Percentiles rank a stretch among this genome's conserved stretches.
Conservation (phyloP, 2,113 vertebrate species). For the Pelmatolapia mariae region DNA sequence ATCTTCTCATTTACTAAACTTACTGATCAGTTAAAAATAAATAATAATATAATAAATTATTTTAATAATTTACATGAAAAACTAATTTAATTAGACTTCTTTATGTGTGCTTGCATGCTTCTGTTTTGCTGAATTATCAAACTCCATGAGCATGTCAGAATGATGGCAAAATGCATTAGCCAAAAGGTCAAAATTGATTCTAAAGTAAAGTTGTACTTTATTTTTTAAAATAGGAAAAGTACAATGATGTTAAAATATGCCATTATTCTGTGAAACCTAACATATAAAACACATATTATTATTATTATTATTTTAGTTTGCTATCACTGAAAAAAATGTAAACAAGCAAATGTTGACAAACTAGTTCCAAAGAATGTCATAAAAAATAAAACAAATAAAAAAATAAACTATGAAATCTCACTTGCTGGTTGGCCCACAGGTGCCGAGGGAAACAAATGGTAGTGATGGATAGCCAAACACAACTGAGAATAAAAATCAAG, state of each 20-base stretch:
- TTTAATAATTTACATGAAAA: not conserved
- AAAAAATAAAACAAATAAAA: not conserved
- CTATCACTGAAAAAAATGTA: not conserved
- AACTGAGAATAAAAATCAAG: not conserved
- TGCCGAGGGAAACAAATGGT: not conserved
- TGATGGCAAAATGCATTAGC: not conserved
- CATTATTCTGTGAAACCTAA: not conserved
- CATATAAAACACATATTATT: not conserved
- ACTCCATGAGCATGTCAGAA: not conserved
- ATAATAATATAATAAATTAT: not conserved
- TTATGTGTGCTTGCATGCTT: not conserved
- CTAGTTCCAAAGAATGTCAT: not conserved
- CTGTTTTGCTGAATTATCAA: not conserved
- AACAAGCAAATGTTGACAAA: not conserved
- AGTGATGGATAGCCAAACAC: not conserved
- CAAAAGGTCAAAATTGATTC: not conserved
- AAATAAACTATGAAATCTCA: not conserved
- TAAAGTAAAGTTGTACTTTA: not conserved
- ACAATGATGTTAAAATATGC: not conserved
- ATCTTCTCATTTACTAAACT: not conserved
- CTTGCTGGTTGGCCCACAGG: not conserved
- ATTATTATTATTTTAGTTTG: not conserved
- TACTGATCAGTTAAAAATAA: not conserved
- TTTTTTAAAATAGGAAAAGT: not conserved
- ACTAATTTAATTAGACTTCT: fast-evolving